These are phyloP conservation scores for Drosophila orosa DNA, from an alignment of 1,140 invertebrate genomes.

Conservation along the genomic window DNA sequence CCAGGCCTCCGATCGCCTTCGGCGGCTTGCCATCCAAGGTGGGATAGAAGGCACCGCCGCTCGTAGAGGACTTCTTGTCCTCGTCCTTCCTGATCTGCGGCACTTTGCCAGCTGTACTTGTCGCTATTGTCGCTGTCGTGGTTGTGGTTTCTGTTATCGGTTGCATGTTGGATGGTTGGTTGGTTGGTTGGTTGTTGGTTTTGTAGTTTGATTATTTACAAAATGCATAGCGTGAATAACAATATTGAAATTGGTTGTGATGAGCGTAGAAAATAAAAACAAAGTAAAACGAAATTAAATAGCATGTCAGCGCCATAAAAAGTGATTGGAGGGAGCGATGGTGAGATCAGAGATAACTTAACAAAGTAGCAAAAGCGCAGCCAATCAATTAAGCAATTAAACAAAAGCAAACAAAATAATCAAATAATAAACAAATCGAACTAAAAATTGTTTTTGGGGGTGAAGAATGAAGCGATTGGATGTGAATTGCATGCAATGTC, in stretches of 20 bases:
- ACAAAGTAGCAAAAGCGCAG: constrained; percentile 33
- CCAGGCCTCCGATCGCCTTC: constrained; percentile 44
- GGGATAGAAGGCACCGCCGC: constrained; percentile 75
- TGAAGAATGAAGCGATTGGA: constrained; percentile 25
- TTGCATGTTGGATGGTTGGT: constrained; percentile 76
- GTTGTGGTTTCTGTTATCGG: constrained; percentile 72
- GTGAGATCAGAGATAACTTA: constrained; percentile 34
- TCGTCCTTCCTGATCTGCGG: constrained; percentile 46
- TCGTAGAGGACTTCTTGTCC: constrained; percentile 60
- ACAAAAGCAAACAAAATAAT: constrained; percentile 13
- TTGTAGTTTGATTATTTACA: constrained; percentile 76
- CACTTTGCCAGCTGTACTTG: constrained; percentile 43
- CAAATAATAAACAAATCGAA: not conserved
- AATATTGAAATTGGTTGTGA: constrained; percentile 54
- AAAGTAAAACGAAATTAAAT: constrained; percentile 60
- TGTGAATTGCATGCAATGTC: constrained; percentile 45
- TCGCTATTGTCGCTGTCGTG: constrained; percentile 50
- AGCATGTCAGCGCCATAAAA: constrained; percentile 56
- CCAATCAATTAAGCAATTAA: constrained; percentile 18
- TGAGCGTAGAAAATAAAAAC: constrained; percentile 67
- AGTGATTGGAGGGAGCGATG: constrained; percentile 13
- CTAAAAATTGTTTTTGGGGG: constrained; percentile 12
- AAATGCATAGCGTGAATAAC: constrained; percentile 76
- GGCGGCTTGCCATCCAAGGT: constrained; percentile 82
- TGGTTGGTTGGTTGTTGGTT: constrained; percentile 58